phyloP scores from a whole-genome alignment of 2,113 vertebrate genomes.

The Peromyscus polionotus region DNA sequence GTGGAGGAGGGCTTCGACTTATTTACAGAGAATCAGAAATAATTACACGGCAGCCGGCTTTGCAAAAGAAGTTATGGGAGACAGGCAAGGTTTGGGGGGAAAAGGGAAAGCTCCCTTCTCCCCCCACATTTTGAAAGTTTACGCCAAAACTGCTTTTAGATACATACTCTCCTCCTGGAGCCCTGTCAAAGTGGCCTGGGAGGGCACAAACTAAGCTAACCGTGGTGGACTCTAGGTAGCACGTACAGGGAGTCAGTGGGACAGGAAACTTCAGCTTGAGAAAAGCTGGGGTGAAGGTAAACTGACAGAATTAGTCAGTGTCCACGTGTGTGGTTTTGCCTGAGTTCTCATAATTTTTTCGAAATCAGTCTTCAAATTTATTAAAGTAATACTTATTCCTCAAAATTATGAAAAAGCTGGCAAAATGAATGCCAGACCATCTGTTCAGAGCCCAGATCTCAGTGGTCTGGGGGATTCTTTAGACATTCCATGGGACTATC shows the following conservation, averaged over 20 bases:
- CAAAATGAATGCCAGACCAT: neutral
- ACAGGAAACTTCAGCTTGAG: neutral
- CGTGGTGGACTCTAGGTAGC: neutral
- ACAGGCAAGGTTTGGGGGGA: neutral
- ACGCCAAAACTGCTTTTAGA: conserved; percentile 7
- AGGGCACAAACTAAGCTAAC: neutral
- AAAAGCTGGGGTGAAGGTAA: neutral
- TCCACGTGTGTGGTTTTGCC: neutral
- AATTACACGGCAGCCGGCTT: neutral
- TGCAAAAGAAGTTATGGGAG: neutral
- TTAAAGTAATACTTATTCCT: neutral
- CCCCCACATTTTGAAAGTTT: neutral
- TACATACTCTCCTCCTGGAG: neutral
- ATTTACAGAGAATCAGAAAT: conserved; percentile 18
- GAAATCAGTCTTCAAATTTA: neutral
- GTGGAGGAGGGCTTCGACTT: neutral
- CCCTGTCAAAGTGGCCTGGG: neutral
- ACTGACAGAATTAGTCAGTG: neutral
- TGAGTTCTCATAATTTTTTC: neutral
- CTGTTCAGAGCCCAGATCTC: neutral
- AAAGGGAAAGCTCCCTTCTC: neutral
- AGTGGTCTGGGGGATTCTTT: neutral
- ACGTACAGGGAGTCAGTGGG: fast-evolving
- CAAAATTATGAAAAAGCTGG: conserved; percentile 12
- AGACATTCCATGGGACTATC: neutral